A percentile compares a stretch with the other conserved stretches of the same genome.
Evolutionary conservation across 2,888 invertebrate species (phyloP).

Genomic region (Zhengitettix transpicula): DNA sequence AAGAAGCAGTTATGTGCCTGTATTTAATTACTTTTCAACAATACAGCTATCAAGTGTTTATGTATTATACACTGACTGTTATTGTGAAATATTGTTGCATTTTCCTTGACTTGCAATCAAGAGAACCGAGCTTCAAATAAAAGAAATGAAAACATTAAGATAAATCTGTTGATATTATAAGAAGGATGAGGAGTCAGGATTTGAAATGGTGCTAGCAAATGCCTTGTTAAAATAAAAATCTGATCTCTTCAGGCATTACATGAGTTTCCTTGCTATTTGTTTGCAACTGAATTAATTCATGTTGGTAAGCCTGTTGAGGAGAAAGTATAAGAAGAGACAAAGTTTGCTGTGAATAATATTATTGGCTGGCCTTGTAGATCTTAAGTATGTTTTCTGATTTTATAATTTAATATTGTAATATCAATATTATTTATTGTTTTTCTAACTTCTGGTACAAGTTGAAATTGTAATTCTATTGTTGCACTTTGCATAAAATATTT

Average conservation of each 20-base stretch:
- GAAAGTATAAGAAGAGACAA: not conserved
- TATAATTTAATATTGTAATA: conserved; percentile 1
- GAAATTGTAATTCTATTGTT: conserved; percentile 10
- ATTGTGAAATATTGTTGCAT: conserved; percentile 1
- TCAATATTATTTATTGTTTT: conserved; percentile 5
- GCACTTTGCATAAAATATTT: conserved; percentile 12
- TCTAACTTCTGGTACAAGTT: conserved; percentile 3
- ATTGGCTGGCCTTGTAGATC: conserved; percentile 3
- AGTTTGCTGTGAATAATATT: conserved; percentile 1
- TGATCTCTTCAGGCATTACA: conserved; percentile 1
- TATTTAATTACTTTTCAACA: no score
- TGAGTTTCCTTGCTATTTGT: not conserved
- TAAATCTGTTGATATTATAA: conserved; percentile 10
- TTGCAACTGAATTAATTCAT: not conserved
- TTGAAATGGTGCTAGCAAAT: conserved; percentile 15
- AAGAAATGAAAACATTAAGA: conserved; percentile 3
- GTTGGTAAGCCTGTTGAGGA: not conserved
- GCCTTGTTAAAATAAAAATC: conserved; percentile 14
- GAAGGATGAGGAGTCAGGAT: conserved; percentile 11
- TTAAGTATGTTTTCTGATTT: conserved; percentile 3
- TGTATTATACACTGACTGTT: not conserved
- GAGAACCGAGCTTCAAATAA: conserved; percentile 10
- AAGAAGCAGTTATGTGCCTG: no score
- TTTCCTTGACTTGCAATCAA: conserved; percentile 2
- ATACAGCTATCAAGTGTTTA: not conserved